These are phyloP conservation scores for Sakesphorus luctuosus DNA, from an alignment of 2,113 vertebrate species.

Conservation along the genomic window DNA sequence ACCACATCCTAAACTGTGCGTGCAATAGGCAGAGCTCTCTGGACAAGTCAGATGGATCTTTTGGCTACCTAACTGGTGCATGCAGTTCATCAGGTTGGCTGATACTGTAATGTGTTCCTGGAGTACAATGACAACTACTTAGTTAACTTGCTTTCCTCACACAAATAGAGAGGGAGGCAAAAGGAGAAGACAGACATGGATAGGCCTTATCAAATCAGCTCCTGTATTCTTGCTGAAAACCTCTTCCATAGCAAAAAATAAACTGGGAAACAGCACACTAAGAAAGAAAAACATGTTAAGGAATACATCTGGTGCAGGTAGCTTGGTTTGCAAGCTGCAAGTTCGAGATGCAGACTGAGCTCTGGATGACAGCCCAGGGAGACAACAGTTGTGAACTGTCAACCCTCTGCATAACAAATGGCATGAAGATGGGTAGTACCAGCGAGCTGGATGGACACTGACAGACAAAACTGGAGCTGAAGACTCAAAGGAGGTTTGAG, in stretches of 20 bases:
- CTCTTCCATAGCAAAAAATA: background rate
- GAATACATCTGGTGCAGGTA: background rate
- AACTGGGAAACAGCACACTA: background rate
- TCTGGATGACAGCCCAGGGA: background rate
- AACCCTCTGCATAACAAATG: background rate
- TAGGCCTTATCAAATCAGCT: background rate
- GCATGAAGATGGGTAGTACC: background rate
- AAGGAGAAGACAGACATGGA: background rate
- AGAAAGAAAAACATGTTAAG: background rate
- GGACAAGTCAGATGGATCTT: background rate
- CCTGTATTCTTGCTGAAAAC: background rate
- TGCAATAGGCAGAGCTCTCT: background rate
- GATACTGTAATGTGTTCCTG: background rate
- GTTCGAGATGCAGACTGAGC: background rate
- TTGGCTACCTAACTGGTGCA: background rate
- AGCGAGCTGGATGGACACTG: background rate
- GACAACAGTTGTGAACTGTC: background rate
- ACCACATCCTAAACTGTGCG: background rate
- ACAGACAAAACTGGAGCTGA: background rate
- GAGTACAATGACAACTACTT: background rate
- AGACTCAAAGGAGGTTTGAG: background rate
- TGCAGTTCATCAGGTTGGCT: background rate
- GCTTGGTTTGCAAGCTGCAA: background rate
- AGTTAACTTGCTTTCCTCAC: background rate
- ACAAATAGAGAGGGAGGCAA: background rate